A percentile compares a stretch with the other conserved stretches of the same genome.
Evolutionary conservation across 2,888 invertebrate genomes (phyloP).

Genomic region (Nemapogon koenigi): DNA sequence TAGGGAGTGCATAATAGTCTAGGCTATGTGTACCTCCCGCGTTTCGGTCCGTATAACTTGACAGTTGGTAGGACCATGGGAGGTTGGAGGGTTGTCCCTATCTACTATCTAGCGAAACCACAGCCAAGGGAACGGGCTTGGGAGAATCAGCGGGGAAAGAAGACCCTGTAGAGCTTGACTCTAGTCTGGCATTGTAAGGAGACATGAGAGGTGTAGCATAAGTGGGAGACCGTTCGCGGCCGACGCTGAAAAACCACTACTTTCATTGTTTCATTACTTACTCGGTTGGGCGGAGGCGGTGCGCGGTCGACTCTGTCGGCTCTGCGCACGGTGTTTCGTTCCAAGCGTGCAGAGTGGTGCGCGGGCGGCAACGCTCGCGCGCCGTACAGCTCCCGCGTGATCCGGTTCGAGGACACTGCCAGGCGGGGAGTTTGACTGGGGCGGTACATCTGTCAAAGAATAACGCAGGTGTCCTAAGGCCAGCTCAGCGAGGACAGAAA

Average conservation of each 20-base stretch:
- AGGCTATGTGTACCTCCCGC: no score
- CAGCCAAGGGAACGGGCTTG: conserved; percentile 73
- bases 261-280: conserved; percentile 33
- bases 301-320: conserved; percentile 24
- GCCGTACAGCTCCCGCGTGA: conserved; percentile 40
- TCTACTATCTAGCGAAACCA: conserved; percentile 68
- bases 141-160: conserved; percentile 74
- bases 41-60: no score
- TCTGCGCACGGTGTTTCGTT: conserved; percentile 27
- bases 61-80: no score
- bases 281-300: conserved; percentile 28
- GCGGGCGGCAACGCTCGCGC: conserved; percentile 41
- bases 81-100: no score
- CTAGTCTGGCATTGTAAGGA: conserved; percentile 69
- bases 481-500: conserved; percentile 72
- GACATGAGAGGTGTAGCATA: conserved; percentile 69
- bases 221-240: conserved; percentile 49
- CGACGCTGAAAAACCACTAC: conserved; percentile 35
- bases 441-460: conserved; percentile 71
- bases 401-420: conserved; percentile 65
- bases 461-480: conserved; percentile 71
- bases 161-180: conserved; percentile 74
- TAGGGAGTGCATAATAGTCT: no score
- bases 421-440: conserved; percentile 72
- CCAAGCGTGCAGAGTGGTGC: conserved; percentile 61